phyloP scores from a whole-genome alignment of 2,113 vertebrate genomes.

The Chaetorhynchus papuensis region DNA sequence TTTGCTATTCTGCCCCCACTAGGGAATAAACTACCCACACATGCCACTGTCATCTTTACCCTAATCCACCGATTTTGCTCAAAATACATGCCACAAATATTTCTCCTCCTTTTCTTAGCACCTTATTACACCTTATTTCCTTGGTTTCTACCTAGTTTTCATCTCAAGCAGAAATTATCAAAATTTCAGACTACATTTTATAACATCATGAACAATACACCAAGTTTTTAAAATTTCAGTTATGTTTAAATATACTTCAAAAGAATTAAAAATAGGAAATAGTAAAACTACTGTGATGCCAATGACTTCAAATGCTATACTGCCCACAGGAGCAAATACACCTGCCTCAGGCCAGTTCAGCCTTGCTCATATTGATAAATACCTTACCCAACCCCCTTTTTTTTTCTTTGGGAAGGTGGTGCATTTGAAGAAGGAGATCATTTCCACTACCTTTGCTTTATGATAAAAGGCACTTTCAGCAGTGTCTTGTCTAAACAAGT shows the following conservation, averaged over 20 bases:
- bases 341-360: not conserved
- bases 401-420: not conserved
- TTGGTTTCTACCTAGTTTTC: not conserved
- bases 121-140: not conserved
- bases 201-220: not conserved
- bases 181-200: not conserved
- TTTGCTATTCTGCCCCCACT: not conserved
- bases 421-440: not conserved
- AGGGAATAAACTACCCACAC: not conserved
- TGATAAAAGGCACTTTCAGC: not conserved
- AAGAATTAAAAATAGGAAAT: not conserved
- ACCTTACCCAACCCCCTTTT: rapidly evolving
- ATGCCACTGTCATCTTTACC: not conserved
- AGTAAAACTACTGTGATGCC: not conserved
- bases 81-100: not conserved
- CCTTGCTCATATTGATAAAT: not conserved
- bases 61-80: not conserved
- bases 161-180: not conserved
- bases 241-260: not conserved
- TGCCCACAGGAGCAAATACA: not conserved
- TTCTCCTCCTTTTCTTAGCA: not conserved
- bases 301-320: not conserved
- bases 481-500: not conserved
- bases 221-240: not conserved
- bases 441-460: not conserved